Evolutionary conservation across 2,113 vertebrate genomes (phyloP), one percentile per base, ranked within the genome.

Genomic region (Leptocoma aspasia): DNA sequence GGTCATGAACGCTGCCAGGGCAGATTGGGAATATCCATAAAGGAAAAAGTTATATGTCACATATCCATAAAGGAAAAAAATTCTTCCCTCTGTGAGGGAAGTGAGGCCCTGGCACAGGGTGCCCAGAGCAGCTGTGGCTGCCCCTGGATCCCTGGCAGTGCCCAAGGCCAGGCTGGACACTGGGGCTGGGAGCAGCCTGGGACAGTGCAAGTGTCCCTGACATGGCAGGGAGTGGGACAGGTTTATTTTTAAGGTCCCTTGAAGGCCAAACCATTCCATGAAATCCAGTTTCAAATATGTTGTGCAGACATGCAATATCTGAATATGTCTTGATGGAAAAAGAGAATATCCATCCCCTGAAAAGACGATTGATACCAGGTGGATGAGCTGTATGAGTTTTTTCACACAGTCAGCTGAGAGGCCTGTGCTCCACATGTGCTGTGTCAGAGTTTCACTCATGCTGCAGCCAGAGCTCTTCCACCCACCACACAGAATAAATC

Each of bases 171-270:
- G 24, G n/a, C 0, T 47, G 37, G 21, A 37, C 27, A 30, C 2
- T 30, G 37, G 21, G 13, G 14, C 17, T 75, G 44, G 56, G 49
- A 64, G 24, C 13, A 41, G 1, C 22, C 49, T 80, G 42, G 35
- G 21, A 8, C 1, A 19, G 41, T 15, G 49, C 41, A 10, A 49
- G 21, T 10, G 30, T 49, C 30, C 16, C 65, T 49, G 44, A 5
- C 4, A 2, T 16, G 28, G 28, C 47, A 53, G 23, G 6, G 9
- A 3, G 13, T 24, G 41, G 11, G 1, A 31, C 2, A 1, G 4
- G 10, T 33, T 44, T 15, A 22, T 15, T 12, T 65, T 44, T 28
- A 24, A 50, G 12, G 8, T 33, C 37, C 2, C 37, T 72, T 72
- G 18, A 11, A 42, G 4, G 26, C 14, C 24, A 79, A 71, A 71